These are phyloP conservation scores for Micropoecilia bifurca DNA, from an alignment of 2,797 vertebrate species.

Conservation along the genomic window DNA sequence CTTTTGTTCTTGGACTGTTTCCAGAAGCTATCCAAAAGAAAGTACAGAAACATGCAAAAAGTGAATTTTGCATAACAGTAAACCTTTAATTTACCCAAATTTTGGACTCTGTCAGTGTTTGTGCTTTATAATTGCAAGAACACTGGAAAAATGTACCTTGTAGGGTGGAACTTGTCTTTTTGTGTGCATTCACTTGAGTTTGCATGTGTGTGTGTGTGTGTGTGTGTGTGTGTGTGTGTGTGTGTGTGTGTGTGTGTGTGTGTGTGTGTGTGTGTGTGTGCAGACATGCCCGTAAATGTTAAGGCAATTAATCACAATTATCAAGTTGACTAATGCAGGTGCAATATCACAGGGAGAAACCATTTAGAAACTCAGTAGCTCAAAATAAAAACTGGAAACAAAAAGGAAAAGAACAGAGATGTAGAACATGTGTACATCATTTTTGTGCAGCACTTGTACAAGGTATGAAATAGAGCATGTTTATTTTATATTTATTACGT, in stretches of 20 bases:
- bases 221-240: not conserved
- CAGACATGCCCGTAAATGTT: conserved; percentile 27
- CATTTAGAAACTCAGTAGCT: conserved; percentile 68
- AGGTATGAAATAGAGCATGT: too few species aligned
- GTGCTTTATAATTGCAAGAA: conserved; percentile 10
- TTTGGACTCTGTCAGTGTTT: conserved; percentile 21
- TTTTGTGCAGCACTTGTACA: too few species aligned
- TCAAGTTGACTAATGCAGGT: conserved; percentile 77
- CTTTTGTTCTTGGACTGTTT: too few species aligned
- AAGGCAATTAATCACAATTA: conserved; percentile 80
- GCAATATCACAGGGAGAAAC: conserved; percentile 65
- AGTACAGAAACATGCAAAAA: too few species aligned
- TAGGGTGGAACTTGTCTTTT: conserved; percentile 12
- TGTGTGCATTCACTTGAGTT: not conserved
- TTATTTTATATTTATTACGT: too few species aligned
- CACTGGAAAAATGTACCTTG: conserved; percentile 37
- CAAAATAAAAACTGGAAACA: conserved; percentile 55
- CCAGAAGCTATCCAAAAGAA: too few species aligned
- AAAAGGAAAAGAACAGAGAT: conserved; percentile 55
- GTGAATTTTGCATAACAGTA: too few species aligned
- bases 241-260: not conserved
- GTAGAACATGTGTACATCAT: conserved; percentile 7
- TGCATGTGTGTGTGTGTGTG: not conserved
- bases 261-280: conserved; percentile 4
- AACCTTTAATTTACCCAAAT: conserved; percentile 24